Base-by-base conservation (phyloP, 2,113 vertebrate genomes). In the Sinocyclocheilus anophthalmus region DNA sequence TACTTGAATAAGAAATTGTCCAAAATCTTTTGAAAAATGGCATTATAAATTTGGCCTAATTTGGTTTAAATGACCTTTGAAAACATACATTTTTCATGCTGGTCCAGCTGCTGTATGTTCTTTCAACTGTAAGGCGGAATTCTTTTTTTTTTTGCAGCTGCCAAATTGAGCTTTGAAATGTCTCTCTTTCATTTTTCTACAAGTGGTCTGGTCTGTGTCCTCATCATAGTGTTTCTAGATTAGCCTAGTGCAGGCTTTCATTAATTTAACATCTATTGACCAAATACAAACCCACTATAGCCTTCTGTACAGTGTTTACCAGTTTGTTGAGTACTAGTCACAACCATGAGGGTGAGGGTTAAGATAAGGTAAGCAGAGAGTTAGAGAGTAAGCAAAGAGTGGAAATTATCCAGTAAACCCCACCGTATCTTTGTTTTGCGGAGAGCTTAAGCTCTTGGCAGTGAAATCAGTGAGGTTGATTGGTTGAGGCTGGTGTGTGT, bases 321-420 rank as follows among this genome's bases (percentile, higher is more conserved):
- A n/a, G 26, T 53, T 67, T 83, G 26, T 69, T 16, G 48, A 83
- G 63, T 73, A 55, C 48, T 72, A 83, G 67, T 73, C 67, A 50
- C 22, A n/a, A 57, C 26, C 50, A 30, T 39, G 45, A 73, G 67
- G 42, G 45, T 82, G 50, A 30, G 24, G 81, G 87, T 79, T 77
- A 83, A 59, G 87, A 88, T 77, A 33, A 55, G 65, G 72, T 78
- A 65, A 79, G 61, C 22, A 65, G 65, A 85, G 48, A 79, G 61
- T 57, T 59, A 14, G 33, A 26, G 50, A 80, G 73, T 73, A 30
- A 73, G 48, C 14, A 18, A 22, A 78, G 57, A 65, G 73, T 24
- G 50, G 22, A 69, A 88, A 65, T 73, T 33, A 84, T 86, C 81
- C 57, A 81, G 14, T 88, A 69, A 86, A 73, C 20, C 69, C 20